phyloP scores from a whole-genome alignment of 1,140 invertebrate genomes.

The Tetramorium alpestre region DNA sequence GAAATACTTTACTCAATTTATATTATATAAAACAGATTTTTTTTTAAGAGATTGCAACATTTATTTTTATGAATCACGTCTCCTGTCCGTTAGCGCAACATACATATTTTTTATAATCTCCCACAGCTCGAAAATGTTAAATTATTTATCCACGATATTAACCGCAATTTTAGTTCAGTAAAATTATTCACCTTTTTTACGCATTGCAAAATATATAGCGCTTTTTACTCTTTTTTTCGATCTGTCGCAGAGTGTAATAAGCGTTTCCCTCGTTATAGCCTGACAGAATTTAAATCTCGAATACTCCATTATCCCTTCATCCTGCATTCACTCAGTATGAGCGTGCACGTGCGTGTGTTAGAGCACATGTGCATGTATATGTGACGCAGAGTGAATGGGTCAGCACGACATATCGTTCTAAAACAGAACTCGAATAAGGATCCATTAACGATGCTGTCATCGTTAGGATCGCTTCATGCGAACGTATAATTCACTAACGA shows the following conservation, averaged over 20 bases:
- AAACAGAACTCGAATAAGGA: conserved; percentile 57
- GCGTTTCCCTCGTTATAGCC: conserved; percentile 40
- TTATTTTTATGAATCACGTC: conserved; percentile 13
- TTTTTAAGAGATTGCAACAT: neutral
- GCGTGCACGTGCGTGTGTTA: too few relatives aligned
- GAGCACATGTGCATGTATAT: neutral
- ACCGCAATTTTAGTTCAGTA: conserved; percentile 18
- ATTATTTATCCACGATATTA: conserved; percentile 25
- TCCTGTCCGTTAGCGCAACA: neutral
- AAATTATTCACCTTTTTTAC: conserved; percentile 26
- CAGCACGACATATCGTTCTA: conserved; percentile 54
- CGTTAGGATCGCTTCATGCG: conserved; percentile 50
- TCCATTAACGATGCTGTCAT: conserved; percentile 57
- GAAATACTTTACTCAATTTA: neutral
- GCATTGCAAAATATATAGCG: conserved; percentile 11
- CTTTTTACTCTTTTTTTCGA: conserved; percentile 1
- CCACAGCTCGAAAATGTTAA: neutral
- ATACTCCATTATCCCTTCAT: conserved; percentile 56
- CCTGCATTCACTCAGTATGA: neutral
- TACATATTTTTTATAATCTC: neutral
- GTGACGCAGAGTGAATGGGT: conserved; percentile 36
- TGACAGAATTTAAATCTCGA: conserved; percentile 61
- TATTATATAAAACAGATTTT: neutral
- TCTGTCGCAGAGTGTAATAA: conserved; percentile 29
- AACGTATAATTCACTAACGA: conserved; percentile 57